phyloP scores from a whole-genome alignment of 2,113 vertebrate species.

The Tonatia bakeri region DNA sequence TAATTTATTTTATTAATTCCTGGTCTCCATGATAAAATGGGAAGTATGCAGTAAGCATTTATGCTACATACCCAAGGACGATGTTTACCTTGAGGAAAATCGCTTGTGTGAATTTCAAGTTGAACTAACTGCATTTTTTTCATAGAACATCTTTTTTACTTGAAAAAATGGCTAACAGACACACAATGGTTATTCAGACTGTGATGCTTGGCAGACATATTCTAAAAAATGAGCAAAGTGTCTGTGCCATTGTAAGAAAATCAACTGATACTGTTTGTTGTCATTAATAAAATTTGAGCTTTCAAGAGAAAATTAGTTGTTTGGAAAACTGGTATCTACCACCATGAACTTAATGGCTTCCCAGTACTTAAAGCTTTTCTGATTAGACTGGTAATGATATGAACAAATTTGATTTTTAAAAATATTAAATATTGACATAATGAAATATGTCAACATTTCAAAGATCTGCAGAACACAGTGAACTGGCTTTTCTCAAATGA shows the following conservation, averaged over 20 bases:
- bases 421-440: not conserved
- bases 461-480: not conserved
- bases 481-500: not conserved
- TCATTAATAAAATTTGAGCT: slow-evolving; percentile 48
- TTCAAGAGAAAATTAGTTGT: slow-evolving; percentile 38
- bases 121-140: not conserved
- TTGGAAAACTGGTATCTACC: not conserved
- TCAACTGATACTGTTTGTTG: not conserved
- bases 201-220: not conserved
- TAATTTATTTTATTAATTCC: slow-evolving; percentile 24
- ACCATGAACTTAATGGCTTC: not conserved
- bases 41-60: not conserved
- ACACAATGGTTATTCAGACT: slow-evolving; percentile 2
- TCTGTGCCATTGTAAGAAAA: slow-evolving; percentile 30
- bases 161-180: not conserved
- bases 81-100: not conserved
- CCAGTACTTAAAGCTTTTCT: slow-evolving; percentile 28
- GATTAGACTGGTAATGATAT: not conserved
- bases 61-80: not conserved
- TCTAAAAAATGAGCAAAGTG: slow-evolving; percentile 10
- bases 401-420: slow-evolving; percentile 29
- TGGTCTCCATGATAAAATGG: not conserved
- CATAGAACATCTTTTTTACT: not conserved
- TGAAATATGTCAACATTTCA: not conserved
- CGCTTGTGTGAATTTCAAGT: not conserved